Conservation (phyloP, 2,797 vertebrate genomes). For the Petrocephalus sullivani region DNA sequence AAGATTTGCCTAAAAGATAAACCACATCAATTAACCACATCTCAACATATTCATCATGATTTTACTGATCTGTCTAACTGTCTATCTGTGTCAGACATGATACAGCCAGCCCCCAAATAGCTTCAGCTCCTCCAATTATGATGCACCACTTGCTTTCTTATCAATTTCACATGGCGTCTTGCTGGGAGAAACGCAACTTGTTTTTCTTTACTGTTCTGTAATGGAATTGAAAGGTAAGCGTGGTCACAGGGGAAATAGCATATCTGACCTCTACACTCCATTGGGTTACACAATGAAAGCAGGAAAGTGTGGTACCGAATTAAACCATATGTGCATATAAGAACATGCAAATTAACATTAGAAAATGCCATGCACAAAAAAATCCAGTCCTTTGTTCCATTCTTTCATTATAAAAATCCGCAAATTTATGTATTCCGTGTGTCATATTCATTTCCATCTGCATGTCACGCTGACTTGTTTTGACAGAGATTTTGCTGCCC, state of each 20-base stretch:
- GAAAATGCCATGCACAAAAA: not conserved
- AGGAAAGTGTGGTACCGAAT: not conserved
- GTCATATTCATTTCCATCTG: not conserved
- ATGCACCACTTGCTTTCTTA: slow-evolving; percentile 15
- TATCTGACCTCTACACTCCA: slow-evolving; percentile 10
- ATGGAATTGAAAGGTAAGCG: not conserved
- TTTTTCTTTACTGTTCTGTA: not conserved
- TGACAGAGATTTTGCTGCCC: slow-evolving; percentile 56
- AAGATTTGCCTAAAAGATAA: not conserved
- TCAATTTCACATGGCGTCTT: slow-evolving; percentile 12
- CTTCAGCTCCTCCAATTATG: not conserved
- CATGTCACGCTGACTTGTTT: slow-evolving; percentile 52
- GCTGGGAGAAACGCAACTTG: not conserved
- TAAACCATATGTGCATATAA: not conserved
- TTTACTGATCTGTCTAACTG: not conserved
- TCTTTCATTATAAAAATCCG: not conserved
- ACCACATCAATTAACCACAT: not conserved
- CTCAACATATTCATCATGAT: not conserved
- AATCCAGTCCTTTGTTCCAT: not conserved
- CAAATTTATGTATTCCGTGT: not conserved
- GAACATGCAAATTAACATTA: not conserved
- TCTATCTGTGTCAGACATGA: slow-evolving; percentile 4
- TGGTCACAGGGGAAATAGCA: not conserved
- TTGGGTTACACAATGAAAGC: not conserved
- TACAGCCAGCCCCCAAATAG: slow-evolving; percentile 4